Evolutionary conservation across 1,140 invertebrate species (phyloP), one percentile per base, ranked within the genome.

Genomic region (Teleogryllus occipitalis): DNA sequence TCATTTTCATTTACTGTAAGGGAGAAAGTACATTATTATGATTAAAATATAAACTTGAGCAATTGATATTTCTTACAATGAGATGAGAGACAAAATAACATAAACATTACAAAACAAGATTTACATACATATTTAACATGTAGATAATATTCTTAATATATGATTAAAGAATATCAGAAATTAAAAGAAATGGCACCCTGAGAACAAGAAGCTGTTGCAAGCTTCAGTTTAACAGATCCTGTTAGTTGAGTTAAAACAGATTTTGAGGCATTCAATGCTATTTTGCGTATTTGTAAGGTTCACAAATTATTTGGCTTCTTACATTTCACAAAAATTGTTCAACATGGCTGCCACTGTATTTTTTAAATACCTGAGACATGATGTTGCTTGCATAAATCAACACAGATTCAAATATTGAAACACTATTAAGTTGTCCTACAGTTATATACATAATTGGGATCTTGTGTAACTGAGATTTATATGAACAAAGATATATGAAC

Each of bases 1-100:
- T 18, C 54, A 14, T 65, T 65, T 65, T 65, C 18, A 14, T 65
- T 18, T 65, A 14, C 54, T 14, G 10, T 65, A 10, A 65, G 18
- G 18, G 54, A 18, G 54, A 18, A 65, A 14, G 18, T 65, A 65
- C 47, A 77, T 27, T 65, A 78, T 73, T 76, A 49, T 76, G 47
- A 75, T 75, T 80, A 80, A 76, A 76, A 80, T 77, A 80, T 22
- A 80, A 75, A 80, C 74, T 80, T 80, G 79, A 80, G 79, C 79
- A 80, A 80, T 76, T 76, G 79, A 80, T 76, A 77, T 80, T 80
- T 75, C 74, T 76, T 80, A 80, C 49, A 65, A 76, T 48, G 76
- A 54, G 7, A 74, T 79, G 39, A 22, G 39, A 65, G n/a, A 80
- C 22, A 46, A 14, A 46, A 80, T 47, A 18, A 80, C 15, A n/a